Evolutionary conservation across 2,888 invertebrate species (phyloP).

Genomic region (Rhagonycha fulva): DNA sequence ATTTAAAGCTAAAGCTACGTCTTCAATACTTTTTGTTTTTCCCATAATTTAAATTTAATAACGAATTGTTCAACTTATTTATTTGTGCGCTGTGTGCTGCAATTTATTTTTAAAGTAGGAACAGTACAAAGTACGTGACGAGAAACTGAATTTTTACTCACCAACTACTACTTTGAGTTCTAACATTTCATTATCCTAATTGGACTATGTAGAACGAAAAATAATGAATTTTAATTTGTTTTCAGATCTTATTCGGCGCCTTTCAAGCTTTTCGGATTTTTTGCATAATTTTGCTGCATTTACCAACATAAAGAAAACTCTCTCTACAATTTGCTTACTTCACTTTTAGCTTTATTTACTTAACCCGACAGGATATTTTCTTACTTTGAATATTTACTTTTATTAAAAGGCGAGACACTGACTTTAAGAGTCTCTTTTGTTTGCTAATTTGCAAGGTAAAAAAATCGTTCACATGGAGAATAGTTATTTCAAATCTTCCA

Average conservation of each 20-base stretch:
- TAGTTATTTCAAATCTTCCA: no score
- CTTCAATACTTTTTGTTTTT: slow-evolving; percentile 15
- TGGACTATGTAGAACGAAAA: slow-evolving; percentile 21
- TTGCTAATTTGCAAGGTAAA: slow-evolving; percentile 8
- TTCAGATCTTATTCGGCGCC: background rate
- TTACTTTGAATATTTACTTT: background rate
- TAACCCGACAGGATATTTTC: background rate
- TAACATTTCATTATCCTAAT: slow-evolving; percentile 22
- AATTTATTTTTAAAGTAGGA: slow-evolving; percentile 23
- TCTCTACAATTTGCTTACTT: slow-evolving; percentile 6
- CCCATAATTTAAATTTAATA: slow-evolving; percentile 27
- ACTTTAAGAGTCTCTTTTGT: background rate
- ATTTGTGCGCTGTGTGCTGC: slow-evolving; percentile 11
- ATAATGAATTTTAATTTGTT: slow-evolving; percentile 24
- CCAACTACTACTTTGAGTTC: background rate
- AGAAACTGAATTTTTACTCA: slow-evolving; percentile 18
- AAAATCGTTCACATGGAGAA: background rate
- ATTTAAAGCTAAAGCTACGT: slow-evolving; percentile 9
- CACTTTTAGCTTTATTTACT: background rate
- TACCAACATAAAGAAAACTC: slow-evolving; percentile 3
- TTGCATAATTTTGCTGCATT: background rate
- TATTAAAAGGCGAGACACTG: background rate
- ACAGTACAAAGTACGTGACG: slow-evolving; percentile 23
- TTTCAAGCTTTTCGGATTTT: background rate
- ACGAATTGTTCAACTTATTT: slow-evolving; percentile 22